Base-by-base conservation (phyloP, 2,113 vertebrate genomes). In the Lepus europaeus region DNA sequence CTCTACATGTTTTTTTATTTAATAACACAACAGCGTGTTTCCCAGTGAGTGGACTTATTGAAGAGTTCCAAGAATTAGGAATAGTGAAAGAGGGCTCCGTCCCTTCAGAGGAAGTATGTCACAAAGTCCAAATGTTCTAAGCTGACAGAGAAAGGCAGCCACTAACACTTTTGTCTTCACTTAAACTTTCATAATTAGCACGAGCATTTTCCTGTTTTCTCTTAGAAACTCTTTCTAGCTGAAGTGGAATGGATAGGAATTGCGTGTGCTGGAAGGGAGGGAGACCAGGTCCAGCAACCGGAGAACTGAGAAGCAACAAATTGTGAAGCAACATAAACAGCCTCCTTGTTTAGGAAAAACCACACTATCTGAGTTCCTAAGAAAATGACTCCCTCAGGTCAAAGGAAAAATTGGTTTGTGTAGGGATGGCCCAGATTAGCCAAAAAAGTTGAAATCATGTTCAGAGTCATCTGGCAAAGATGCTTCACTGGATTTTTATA, bases 401-500 rank as follows among this genome's bases (percentile, higher is more conserved):
- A 82, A 94, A 93, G 19, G 68, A 74, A 92, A 90, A 90, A 92
- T 73, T 87, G 49, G 20, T 51, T 92, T 92, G 73, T 27, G 45
- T 49, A 92, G 84, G 29, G 39, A 88, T 92, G 86, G 63, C 59
- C 64, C 29, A 86, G 73, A 78, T 73, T 70, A 91, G 93, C 77
- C 45, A 6, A 61, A 93, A 78, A 73, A 73, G 53, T 90, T 33
- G 19, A 89, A 88, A 70, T 94, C 85, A 61, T 92, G 59, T 70
- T 86, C 36, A 89, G 74, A 23, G 49, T 63, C 53, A 94, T 73
- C 74, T 95, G 78, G 64, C 88, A 90, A 90, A 17, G 63, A 92
- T 68, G 39, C 92, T 95, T 95, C 63, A 96, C 49, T 95, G 92
- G 51, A 73, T 66, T 93, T 93, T 78, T 94, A 78, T 7, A 74